phyloP scores from a whole-genome alignment of 2,113 vertebrate species.

The Salminus brasiliensis region DNA sequence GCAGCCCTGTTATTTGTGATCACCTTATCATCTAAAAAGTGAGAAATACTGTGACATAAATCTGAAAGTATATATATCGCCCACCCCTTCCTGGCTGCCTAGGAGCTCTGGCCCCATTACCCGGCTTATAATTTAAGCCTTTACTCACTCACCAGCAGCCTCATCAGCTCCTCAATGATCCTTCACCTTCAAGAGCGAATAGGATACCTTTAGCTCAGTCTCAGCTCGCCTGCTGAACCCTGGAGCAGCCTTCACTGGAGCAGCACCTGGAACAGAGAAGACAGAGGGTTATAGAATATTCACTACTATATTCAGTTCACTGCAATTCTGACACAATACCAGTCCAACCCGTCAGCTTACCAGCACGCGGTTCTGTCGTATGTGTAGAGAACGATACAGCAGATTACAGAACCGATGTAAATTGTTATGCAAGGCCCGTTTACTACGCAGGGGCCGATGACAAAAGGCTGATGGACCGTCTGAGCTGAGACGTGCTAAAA shows the following conservation, averaged over 20 bases:
- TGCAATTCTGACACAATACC: no score
- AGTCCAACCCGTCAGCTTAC: not conserved
- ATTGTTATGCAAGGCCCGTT: not conserved
- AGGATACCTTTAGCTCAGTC: not conserved
- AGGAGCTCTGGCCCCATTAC: not conserved
- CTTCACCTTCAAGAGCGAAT: not conserved
- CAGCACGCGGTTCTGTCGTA: not conserved
- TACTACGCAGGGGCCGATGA: not conserved
- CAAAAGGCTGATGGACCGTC: not conserved
- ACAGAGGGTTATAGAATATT: not conserved
- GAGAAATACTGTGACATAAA: no score
- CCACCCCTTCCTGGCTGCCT: no score
- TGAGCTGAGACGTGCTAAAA: not conserved
- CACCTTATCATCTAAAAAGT: no score
- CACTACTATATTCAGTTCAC: not conserved
- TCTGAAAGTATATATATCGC: no score
- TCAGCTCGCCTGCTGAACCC: not conserved
- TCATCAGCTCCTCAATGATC: conserved; percentile 1
- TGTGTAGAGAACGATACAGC: not conserved
- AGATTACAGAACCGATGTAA: not conserved
- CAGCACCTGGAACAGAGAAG: not conserved
- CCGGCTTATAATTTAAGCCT: not conserved
- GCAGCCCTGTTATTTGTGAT: no score
- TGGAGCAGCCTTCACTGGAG: not conserved
- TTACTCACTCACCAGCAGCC: not conserved